Conservation (phyloP, 37 sponge, comb jelly and placozoan genomes). For the Beroe ovata region DNA sequence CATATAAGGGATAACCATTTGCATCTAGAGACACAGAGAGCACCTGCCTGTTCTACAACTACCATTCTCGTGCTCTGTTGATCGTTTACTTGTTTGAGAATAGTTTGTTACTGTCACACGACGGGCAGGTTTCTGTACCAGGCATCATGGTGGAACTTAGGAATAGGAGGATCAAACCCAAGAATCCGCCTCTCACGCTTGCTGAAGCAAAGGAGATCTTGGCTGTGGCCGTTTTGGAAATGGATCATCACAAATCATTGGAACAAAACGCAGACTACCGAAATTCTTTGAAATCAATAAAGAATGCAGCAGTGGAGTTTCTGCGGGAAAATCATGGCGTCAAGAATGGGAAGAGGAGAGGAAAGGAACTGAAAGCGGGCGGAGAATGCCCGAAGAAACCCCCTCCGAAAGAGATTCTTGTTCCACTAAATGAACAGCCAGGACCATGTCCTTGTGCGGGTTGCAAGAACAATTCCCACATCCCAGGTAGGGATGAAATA, state of each 20-base stretch:
- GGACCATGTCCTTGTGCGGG: conserved; percentile 34
- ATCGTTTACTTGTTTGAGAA: not conserved
- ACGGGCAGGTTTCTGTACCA: not conserved
- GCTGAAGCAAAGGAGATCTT: conserved; percentile 28
- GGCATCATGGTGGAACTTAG: conserved; percentile 78
- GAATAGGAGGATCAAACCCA: conserved; percentile 73
- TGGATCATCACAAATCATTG: not conserved
- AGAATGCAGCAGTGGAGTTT: conserved; percentile 10
- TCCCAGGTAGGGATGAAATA: too few species aligned
- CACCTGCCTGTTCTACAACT: not conserved
- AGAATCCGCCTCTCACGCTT: conserved; percentile 3
- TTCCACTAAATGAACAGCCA: not conserved
- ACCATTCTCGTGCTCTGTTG: not conserved
- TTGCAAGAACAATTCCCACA: conserved; percentile 14
- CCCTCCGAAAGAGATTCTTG: conserved; percentile 3
- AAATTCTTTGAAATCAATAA: not conserved
- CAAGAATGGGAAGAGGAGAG: not conserved
- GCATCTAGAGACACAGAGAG: not conserved
- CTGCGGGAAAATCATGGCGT: not conserved
- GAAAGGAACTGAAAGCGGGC: not conserved
- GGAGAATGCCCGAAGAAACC: not conserved
- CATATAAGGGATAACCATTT: not conserved
- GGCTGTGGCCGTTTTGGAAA: not conserved
- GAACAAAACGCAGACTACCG: not conserved
- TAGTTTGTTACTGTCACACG: too few species aligned